Evolutionary conservation across 1,140 invertebrate genomes (phyloP).

Genomic region (Magallana ariakensis): DNA sequence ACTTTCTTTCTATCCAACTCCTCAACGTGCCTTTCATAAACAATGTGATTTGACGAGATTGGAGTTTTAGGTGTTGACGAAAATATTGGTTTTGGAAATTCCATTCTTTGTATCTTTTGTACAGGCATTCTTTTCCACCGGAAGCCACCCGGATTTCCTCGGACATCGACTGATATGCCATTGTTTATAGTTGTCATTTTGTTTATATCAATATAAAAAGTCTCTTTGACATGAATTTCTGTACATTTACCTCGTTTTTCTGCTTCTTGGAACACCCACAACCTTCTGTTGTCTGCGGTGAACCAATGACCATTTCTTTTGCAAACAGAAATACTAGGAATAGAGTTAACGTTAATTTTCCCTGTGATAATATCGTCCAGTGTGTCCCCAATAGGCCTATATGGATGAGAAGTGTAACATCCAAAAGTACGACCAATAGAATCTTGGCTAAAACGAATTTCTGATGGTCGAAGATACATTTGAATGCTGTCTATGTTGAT

Average conservation of each 20-base stretch:
- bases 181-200: constrained; percentile 49
- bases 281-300: constrained; percentile 53
- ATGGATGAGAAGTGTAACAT: neutral
- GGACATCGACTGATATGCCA: constrained; percentile 10
- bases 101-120: neutral
- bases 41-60: too few relatives aligned
- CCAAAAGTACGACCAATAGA: constrained; percentile 46
- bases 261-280: constrained; percentile 54
- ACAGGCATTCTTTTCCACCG: neutral
- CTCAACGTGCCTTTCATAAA: too few relatives aligned
- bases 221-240: constrained; percentile 36
- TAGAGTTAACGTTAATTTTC: neutral
- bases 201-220: constrained; percentile 22
- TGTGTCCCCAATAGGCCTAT: constrained; percentile 14
- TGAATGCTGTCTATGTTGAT: neutral
- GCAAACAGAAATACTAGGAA: constrained; percentile 41
- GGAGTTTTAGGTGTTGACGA: too few relatives aligned
- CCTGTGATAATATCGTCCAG: constrained; percentile 44
- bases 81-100: too few relatives aligned
- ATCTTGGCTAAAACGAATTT: constrained; percentile 55
- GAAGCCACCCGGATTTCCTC: constrained; percentile 5
- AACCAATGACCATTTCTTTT: constrained; percentile 44
- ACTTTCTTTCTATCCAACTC: too few relatives aligned
- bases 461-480: constrained; percentile 44
- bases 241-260: constrained; percentile 45